Evolutionary conservation across 2,113 vertebrate species (phyloP).

Genomic region (Megaceryle maxima): DNA sequence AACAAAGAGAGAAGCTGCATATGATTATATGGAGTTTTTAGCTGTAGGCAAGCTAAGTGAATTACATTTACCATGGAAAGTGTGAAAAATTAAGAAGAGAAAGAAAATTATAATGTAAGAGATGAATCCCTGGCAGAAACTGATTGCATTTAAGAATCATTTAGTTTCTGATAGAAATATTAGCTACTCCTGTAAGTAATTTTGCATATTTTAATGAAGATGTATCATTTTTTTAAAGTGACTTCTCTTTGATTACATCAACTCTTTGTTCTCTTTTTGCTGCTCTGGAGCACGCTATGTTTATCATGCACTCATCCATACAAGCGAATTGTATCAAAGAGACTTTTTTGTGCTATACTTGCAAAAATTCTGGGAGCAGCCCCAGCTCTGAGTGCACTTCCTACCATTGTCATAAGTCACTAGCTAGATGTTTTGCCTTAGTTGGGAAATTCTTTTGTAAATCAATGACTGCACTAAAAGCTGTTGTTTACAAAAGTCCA

Average conservation of each 20-base stretch:
- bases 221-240: neutral
- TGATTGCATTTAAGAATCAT: neutral
- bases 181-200: neutral
- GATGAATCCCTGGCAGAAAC: neutral
- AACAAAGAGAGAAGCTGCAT: neutral
- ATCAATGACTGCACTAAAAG: neutral
- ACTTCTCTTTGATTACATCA: neutral
- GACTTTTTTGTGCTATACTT: neutral
- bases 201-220: neutral
- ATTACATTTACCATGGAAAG: neutral
- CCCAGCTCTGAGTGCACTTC: conserved; percentile 31
- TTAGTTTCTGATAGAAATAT: neutral
- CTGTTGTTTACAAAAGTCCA: neutral
- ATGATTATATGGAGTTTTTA: neutral
- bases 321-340: neutral
- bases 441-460: conserved; percentile 17
- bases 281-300: neutral
- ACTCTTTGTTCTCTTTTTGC: neutral
- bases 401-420: conserved; percentile 47
- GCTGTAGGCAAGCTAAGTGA: neutral
- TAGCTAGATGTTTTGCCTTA: neutral
- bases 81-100: neutral
- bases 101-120: neutral
- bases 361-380: conserved; percentile 31
- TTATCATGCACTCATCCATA: neutral